phyloP scores from a whole-genome alignment of 2,797 vertebrate genomes.

The Phalloptychus januarius region DNA sequence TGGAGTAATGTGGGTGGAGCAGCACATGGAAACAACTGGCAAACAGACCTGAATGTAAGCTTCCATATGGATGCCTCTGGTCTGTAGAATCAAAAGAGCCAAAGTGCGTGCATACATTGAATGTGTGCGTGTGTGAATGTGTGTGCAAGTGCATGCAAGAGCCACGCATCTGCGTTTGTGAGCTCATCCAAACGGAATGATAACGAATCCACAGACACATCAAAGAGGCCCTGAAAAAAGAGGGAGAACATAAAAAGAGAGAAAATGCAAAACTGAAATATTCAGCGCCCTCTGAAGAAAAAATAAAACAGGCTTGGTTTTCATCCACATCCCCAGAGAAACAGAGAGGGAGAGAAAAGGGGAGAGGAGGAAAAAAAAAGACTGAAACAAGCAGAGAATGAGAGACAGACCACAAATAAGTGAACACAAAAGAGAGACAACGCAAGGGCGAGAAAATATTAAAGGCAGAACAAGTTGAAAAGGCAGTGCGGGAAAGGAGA shows the following conservation, averaged over 20 bases:
- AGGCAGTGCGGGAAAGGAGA: constrained; percentile 41
- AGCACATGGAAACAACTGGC: constrained; percentile 60
- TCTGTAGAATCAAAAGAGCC: constrained; percentile 60
- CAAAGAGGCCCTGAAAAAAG: constrained; percentile 85
- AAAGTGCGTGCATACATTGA: constrained; percentile 26
- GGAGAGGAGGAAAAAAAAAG: constrained; percentile 32
- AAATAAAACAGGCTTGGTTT: constrained; percentile 77
- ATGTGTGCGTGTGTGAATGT: constrained; percentile 29
- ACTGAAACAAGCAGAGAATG: constrained; percentile 62
- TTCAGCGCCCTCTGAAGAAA: constrained; percentile 91
- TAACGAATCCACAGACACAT: constrained; percentile 93
- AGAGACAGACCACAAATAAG: constrained; percentile 70
- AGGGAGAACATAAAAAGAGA: constrained; percentile 76
- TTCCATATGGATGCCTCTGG: constrained; percentile 72
- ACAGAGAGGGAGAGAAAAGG: constrained; percentile 51
- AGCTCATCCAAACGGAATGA: constrained; percentile 89
- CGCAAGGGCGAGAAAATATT: constrained; percentile 65
- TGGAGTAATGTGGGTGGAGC: constrained; percentile 63
- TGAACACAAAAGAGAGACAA: constrained; percentile 61
- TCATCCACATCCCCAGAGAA: constrained; percentile 79
- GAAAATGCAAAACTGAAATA: constrained; percentile 92
- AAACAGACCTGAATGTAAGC: constrained; percentile 64
- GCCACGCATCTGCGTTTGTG: constrained; percentile 72
- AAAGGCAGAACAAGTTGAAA: constrained; percentile 60
- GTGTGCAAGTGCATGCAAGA: constrained; percentile 37